Conservation (phyloP, 2,888 invertebrate genomes). For the Listrodromus nycthemerus region DNA sequence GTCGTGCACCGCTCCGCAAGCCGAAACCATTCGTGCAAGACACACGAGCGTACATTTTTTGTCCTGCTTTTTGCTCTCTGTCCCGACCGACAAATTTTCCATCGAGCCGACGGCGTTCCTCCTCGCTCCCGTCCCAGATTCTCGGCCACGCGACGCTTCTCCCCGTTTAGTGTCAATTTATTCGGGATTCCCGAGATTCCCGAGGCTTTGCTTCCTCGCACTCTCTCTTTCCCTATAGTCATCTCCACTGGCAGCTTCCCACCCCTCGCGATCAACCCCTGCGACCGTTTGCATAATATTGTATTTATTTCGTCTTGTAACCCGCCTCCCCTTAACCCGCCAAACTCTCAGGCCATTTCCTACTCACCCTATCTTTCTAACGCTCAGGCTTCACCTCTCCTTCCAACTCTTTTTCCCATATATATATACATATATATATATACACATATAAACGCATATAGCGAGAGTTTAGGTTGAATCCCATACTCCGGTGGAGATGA, state of each 20-base stretch:
- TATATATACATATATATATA: background rate
- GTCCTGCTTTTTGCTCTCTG: slow-evolving; percentile 47
- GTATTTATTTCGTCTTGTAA: slow-evolving; percentile 84
- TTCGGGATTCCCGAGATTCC: slow-evolving; percentile 85
- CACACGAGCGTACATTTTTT: slow-evolving; percentile 37
- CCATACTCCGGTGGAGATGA: slow-evolving; percentile 35
- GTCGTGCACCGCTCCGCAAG: slow-evolving; percentile 68
- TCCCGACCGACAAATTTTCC: slow-evolving; percentile 52
- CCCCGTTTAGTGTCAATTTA: slow-evolving; percentile 85
- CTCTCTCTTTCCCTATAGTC: slow-evolving; percentile 45
- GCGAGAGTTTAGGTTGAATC: slow-evolving; percentile 59
- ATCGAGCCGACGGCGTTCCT: slow-evolving; percentile 24
- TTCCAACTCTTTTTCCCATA: slow-evolving; percentile 52
- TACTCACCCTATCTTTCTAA: slow-evolving; percentile 27
- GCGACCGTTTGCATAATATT: slow-evolving; percentile 84
- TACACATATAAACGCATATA: slow-evolving; percentile 31
- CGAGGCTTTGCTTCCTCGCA: slow-evolving; percentile 80
- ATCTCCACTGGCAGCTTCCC: slow-evolving; percentile 20
- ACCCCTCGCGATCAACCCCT: slow-evolving; percentile 78
- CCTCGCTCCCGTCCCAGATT: slow-evolving; percentile 48
- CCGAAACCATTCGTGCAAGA: slow-evolving; percentile 33
- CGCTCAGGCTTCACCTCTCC: slow-evolving; percentile 31
- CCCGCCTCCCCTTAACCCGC: slow-evolving; percentile 53
- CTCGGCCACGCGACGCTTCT: slow-evolving; percentile 66
- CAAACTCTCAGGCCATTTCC: slow-evolving; percentile 34